Percentiles rank a stretch among this genome's conserved stretches.
These are phyloP conservation scores for Parochlus steinenii DNA, from an alignment of 2,888 invertebrate genomes.

Conservation along the genomic window DNA sequence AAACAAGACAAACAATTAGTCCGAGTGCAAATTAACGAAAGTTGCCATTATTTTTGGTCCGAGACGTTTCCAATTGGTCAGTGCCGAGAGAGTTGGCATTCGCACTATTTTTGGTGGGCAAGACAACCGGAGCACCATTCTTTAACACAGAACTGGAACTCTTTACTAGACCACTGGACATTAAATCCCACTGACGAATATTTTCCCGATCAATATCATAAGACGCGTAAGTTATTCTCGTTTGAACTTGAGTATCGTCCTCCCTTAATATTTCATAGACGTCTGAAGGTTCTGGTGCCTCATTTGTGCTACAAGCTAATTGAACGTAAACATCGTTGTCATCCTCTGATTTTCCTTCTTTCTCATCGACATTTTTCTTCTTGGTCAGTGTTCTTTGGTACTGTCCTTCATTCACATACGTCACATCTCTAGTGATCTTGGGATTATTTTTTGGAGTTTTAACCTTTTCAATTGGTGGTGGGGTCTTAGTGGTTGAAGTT, in stretches of 20 bases:
- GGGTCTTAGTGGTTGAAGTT: background rate
- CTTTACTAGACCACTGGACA: slow-evolving; percentile 65
- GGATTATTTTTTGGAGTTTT: slow-evolving; percentile 18
- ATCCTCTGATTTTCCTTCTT: slow-evolving; percentile 26
- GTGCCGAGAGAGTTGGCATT: slow-evolving; percentile 3
- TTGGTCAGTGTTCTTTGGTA: slow-evolving; percentile 11
- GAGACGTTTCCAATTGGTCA: too few relatives aligned
- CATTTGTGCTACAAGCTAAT: slow-evolving; percentile 21
- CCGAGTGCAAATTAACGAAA: too few relatives aligned
- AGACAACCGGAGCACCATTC: slow-evolving; percentile 2
- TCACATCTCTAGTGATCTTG: slow-evolving; percentile 51
- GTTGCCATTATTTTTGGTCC: too few relatives aligned
- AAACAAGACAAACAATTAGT: too few relatives aligned
- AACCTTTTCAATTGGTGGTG: slow-evolving; percentile 20
- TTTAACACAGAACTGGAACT: slow-evolving; percentile 23
- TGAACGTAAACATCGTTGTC: slow-evolving; percentile 38
- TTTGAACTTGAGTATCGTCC: slow-evolving; percentile 24
- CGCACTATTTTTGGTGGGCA: background rate
- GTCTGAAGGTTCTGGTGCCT: slow-evolving; percentile 17
- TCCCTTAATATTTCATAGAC: slow-evolving; percentile 29
- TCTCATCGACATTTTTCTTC: slow-evolving; percentile 19
- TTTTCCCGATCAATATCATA: slow-evolving; percentile 68
- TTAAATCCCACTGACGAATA: slow-evolving; percentile 72
- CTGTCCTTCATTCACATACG: slow-evolving; percentile 56
- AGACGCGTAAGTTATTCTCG: slow-evolving; percentile 19